Conservation (phyloP, 37 sponge, comb jelly and placozoan species). For the Crambe crambe region DNA sequence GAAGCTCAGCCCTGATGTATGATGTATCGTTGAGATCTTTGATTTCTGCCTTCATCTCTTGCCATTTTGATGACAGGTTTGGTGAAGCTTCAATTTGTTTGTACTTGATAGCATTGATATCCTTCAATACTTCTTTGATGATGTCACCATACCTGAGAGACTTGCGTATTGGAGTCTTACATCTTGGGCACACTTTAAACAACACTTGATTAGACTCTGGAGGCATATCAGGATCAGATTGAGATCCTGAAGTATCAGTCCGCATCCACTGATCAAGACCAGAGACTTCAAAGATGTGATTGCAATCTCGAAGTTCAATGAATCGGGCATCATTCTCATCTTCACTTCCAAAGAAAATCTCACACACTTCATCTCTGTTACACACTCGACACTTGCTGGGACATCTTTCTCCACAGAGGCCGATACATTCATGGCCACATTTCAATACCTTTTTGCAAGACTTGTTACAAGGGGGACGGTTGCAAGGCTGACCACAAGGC, state of each 20-base stretch:
- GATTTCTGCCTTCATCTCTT: not conserved
- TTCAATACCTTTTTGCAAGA: constrained; percentile 27
- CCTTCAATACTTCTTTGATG: constrained; percentile 57
- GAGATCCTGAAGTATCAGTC: too few relatives aligned
- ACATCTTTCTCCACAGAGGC: constrained; percentile 90
- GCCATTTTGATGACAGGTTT: not conserved
- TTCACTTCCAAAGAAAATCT: constrained; percentile 89
- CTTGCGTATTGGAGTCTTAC: constrained; percentile 68
- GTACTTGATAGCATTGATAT: constrained; percentile 71
- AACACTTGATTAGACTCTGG: constrained; percentile 52
- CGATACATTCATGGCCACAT: constrained; percentile 88
- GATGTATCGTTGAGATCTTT: not conserved
- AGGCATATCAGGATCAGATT: not conserved
- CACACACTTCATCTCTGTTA: constrained; percentile 57
- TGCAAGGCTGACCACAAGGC: constrained; percentile 76
- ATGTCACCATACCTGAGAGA: constrained; percentile 84
- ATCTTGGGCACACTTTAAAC: constrained; percentile 81
- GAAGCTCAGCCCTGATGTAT: not conserved
- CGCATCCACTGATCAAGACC: constrained; percentile 89
- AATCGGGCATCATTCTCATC: constrained; percentile 83
- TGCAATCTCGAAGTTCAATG: constrained; percentile 79
- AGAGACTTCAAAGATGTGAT: constrained; percentile 79
- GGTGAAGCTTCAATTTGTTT: not conserved
- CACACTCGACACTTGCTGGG: constrained; percentile 73
- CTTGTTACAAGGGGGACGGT: constrained; percentile 74